phyloP scores from a whole-genome alignment of 2,888 invertebrate species.

The Acleris sparsana region DNA sequence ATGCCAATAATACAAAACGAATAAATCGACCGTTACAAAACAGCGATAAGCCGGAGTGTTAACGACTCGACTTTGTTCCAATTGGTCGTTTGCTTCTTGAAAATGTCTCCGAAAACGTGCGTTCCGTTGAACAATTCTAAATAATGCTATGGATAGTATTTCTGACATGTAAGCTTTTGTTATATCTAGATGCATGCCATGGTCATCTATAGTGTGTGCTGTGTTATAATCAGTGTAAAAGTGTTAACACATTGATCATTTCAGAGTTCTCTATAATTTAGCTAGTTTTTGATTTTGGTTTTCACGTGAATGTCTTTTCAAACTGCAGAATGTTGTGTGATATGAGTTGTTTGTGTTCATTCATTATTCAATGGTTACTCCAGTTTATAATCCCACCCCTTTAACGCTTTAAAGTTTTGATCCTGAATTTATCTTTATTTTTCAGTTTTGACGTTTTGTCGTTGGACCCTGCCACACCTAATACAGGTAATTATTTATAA shows the following conservation, averaged over 20 bases:
- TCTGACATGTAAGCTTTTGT: slow-evolving; percentile 6
- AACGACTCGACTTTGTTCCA: not conserved
- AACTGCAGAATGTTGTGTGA: no score
- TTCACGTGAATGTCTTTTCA: no score
- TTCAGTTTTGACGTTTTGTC: slow-evolving; percentile 23
- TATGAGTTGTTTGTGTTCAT: no score
- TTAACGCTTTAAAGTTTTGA: no score
- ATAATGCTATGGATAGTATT: slow-evolving; percentile 13
- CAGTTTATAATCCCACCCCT: no score
- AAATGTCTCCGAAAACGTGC: slow-evolving; percentile 1
- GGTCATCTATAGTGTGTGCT: no score
- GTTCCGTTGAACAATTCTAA: not conserved
- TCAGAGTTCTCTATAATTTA: no score
- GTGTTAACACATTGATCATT: no score
- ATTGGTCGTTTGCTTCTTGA: not conserved
- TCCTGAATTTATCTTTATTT: not conserved
- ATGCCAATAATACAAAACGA: not conserved
- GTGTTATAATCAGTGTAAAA: no score
- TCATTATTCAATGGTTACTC: no score
- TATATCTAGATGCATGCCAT: not conserved
- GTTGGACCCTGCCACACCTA: slow-evolving; percentile 17
- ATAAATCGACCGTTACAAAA: slow-evolving; percentile 12
- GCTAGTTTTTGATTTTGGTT: no score
- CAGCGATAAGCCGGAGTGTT: slow-evolving; percentile 3
- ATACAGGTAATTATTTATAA: slow-evolving; percentile 10